A percentile compares a stretch with the other conserved stretches of the same genome.
phyloP scores from a whole-genome alignment of 1,140 invertebrate genomes.

The Drosophila hydei region DNA sequence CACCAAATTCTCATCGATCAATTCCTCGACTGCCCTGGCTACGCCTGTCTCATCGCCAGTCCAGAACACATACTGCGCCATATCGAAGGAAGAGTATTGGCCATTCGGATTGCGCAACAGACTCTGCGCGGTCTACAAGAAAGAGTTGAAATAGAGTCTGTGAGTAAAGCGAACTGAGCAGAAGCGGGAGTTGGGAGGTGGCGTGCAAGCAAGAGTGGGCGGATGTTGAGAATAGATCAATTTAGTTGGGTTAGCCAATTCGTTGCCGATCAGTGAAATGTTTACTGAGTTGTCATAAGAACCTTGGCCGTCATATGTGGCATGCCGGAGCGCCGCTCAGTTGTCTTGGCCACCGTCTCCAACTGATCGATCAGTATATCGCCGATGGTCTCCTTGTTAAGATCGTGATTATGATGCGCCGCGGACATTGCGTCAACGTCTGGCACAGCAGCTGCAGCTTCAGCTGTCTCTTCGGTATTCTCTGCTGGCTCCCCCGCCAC shows the following conservation, averaged over 20 bases:
- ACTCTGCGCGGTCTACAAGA: slow-evolving; percentile 78
- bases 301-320: slow-evolving; percentile 68
- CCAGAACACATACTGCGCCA: slow-evolving; percentile 92
- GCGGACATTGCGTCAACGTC: neutral
- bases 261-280: slow-evolving; percentile 40
- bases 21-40: slow-evolving; percentile 89
- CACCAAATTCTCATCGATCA: slow-evolving; percentile 89
- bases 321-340: slow-evolving; percentile 60
- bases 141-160: neutral
- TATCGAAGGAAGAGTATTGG: slow-evolving; percentile 88
- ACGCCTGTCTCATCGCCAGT: slow-evolving; percentile 91
- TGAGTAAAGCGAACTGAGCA: neutral
- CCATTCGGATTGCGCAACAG: slow-evolving; percentile 84
- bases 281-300: slow-evolving; percentile 49
- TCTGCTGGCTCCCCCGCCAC: neutral
- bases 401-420: slow-evolving; percentile 45
- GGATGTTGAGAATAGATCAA: slow-evolving; percentile 20
- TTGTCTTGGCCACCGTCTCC: slow-evolving; percentile 62
- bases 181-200: neutral
- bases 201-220: neutral
- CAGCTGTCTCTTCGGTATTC: neutral
- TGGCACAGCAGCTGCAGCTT: neutral
- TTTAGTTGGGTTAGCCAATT: slow-evolving; percentile 48
- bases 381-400: slow-evolving; percentile 72
- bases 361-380: slow-evolving; percentile 65